Percentiles rank a stretch among this genome's conserved stretches.
These are phyloP conservation scores for Venustoraphidia nigricollis DNA, from an alignment of 2,888 invertebrate genomes.

Conservation along the genomic window DNA sequence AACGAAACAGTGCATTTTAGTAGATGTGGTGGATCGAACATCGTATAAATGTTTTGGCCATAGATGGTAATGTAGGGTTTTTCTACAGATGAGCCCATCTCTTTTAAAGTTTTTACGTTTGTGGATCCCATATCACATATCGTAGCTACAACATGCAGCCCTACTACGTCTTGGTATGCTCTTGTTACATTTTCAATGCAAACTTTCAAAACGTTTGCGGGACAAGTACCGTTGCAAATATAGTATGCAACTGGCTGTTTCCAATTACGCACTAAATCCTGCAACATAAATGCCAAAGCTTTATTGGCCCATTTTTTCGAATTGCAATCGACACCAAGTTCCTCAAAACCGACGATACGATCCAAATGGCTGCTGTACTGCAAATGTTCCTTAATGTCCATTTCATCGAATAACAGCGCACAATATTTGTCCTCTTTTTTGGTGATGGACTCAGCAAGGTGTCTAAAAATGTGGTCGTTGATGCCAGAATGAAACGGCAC, in stretches of 20 bases:
- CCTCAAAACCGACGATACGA: slow-evolving; percentile 11
- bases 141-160: slow-evolving; percentile 8
- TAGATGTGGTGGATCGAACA: slow-evolving; percentile 10
- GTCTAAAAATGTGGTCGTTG: no score
- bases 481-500: no score
- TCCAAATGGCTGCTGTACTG: slow-evolving; percentile 8
- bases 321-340: slow-evolving; percentile 3
- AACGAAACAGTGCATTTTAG: slow-evolving; percentile 9
- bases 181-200: slow-evolving; percentile 8
- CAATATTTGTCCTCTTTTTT: slow-evolving; percentile 7
- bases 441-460: slow-evolving; percentile 3
- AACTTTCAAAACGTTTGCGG: background rate
- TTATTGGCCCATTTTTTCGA: background rate
- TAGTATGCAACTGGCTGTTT: slow-evolving; percentile 14
- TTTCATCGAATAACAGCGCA: slow-evolving; percentile 10
- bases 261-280: slow-evolving; percentile 8
- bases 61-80: background rate
- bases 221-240: slow-evolving; percentile 10
- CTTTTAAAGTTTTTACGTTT: slow-evolving; percentile 10
- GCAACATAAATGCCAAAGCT: slow-evolving; percentile 10
- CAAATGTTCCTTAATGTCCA: slow-evolving; percentile 11
- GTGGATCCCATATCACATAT: slow-evolving; percentile 12
- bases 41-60: slow-evolving; percentile 5
- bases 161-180: background rate
- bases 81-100: slow-evolving; percentile 1